Evolutionary conservation across 2,888 invertebrate genomes (phyloP), one percentile per base, ranked within the genome.

Genomic region (Nemurella pictetii): DNA sequence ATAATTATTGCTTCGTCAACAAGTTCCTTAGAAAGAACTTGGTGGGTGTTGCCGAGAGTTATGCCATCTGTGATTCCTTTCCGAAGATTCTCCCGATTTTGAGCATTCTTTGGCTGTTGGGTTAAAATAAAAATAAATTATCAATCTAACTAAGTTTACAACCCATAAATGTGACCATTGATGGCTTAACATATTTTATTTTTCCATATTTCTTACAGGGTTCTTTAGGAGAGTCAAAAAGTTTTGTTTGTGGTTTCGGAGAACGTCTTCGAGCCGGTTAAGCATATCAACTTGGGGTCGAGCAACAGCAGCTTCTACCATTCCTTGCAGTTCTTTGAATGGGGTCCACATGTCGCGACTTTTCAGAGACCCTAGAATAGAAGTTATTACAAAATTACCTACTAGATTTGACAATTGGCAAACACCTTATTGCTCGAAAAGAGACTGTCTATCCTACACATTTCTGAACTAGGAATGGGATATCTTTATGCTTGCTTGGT

Each of bases 1-100:
- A 99, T 92, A 83, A 98, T 97, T n/a, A 98, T 91, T 29, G 97
- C 95, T 91, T 99, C 99, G 90, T 98, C 96, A 1, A 98, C 96
- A 28, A 98, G 91, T 87, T 96, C 96, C 88, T 95, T 95, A 0
- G 97, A 95, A 26, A 98, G 91, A 36, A 95, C 91, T 86, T 95
- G 94, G 87, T 95, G 93, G 0, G 95, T 95, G 15, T 95, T 90
- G 55, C 95, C 95, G n/a, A 96, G 90, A 5, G 92, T 92, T 9
- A 96, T 94, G 7, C 96, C 96, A 87, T 96, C 95, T 3, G 94
- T 94, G 80, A 95, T 93, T 0, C 97, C 96, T 88, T 95, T 95
- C 88, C 94, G 94, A 72, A 99, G 94, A 88, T 96, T 95, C 87
- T 96, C 95, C 85, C 98, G 92, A 88, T 95, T 95, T 88, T 94